Base-by-base conservation (phyloP, 2,797 vertebrate genomes). In the Myotis planiceps region DNA sequence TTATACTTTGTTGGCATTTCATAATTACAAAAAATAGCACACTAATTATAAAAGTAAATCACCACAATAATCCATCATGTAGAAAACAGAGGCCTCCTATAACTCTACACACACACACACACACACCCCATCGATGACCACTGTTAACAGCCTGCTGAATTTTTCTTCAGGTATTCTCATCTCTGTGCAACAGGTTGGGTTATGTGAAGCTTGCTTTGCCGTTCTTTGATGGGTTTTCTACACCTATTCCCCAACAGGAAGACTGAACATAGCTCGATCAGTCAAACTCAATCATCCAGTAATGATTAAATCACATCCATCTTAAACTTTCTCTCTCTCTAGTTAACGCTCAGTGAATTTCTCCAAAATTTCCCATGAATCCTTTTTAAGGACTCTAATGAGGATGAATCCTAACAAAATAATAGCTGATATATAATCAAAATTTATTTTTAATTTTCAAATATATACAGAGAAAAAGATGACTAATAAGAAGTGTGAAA, bases 381-480 rank as follows among this genome's bases (percentile, higher is more conserved):
- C 23, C n/a, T 76, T 81, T 90, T 60, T 18, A 72, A 88, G 85
- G 34, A 87, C 49, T 21, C 14, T 75, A 47, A 42, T 47, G 0
- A 58, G 5, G 37, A 47, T 8, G 9, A 32, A 65, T n/a, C n/a
- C 29, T 79, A 81, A 83, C 29, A 42, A 85, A 84, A 71, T 37
- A 63, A 63, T 63, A 63, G 60, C 60, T 63, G 29, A n/a, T 58
- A 58, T 29, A 42, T 29, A 82, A 92, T 65, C 51, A 87, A 65
- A 79, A 53, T 18, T 65, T 76, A 75, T 94, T 88, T 58, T 21
- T 75, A 53, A 42, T 87, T 90, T 86, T 82, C 37, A 87, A 39
- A 60, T 84, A 69, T 42, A 51, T 55, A 55, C 60, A 75, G 83
- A 94, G 27, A 42, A 78, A 86, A 88, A 16, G 29, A 85, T 89